Evolutionary conservation across 1,140 invertebrate genomes (phyloP).

Genomic region (Drosophila virilis): DNA sequence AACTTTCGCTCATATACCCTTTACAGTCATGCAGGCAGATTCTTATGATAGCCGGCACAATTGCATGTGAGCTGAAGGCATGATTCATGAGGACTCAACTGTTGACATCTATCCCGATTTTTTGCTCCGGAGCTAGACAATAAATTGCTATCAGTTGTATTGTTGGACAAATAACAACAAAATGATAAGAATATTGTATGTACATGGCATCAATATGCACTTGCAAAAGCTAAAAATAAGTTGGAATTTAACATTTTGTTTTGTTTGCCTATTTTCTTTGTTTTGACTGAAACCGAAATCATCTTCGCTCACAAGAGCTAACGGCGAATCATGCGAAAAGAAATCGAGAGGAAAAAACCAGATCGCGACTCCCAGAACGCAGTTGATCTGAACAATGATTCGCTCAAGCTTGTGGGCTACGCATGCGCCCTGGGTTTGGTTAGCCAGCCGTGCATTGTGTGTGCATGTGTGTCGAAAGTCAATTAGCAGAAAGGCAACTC

Average conservation of each 20-base stretch:
- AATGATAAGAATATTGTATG: slow-evolving; percentile 48
- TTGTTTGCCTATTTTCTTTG: slow-evolving; percentile 28
- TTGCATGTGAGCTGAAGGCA: slow-evolving; percentile 13
- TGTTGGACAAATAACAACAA: slow-evolving; percentile 31
- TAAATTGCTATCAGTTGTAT: not conserved
- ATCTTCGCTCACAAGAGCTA: slow-evolving; percentile 39
- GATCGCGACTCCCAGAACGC: slow-evolving; percentile 41
- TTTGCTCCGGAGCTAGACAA: not conserved
- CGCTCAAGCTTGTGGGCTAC: slow-evolving; percentile 34
- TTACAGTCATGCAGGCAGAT: slow-evolving; percentile 26
- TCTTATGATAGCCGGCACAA: slow-evolving; percentile 55
- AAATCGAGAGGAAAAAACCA: slow-evolving; percentile 73
- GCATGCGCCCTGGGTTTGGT: slow-evolving; percentile 42
- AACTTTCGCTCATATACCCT: slow-evolving; percentile 63
- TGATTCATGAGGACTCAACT: slow-evolving; percentile 24
- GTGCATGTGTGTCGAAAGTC: slow-evolving; percentile 31
- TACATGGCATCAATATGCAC: slow-evolving; percentile 49
- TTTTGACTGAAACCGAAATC: slow-evolving; percentile 65
- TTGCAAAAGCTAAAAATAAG: slow-evolving; percentile 19
- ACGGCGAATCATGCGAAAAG: slow-evolving; percentile 58
- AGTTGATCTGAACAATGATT: slow-evolving; percentile 5
- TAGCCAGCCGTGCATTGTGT: slow-evolving; percentile 4
- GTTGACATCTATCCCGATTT: not conserved
- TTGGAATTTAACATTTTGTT: slow-evolving; percentile 57
- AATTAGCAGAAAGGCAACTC: slow-evolving; percentile 51